Evolutionary conservation across 2,113 vertebrate genomes (phyloP).

Genomic region (Scolopax mira): DNA sequence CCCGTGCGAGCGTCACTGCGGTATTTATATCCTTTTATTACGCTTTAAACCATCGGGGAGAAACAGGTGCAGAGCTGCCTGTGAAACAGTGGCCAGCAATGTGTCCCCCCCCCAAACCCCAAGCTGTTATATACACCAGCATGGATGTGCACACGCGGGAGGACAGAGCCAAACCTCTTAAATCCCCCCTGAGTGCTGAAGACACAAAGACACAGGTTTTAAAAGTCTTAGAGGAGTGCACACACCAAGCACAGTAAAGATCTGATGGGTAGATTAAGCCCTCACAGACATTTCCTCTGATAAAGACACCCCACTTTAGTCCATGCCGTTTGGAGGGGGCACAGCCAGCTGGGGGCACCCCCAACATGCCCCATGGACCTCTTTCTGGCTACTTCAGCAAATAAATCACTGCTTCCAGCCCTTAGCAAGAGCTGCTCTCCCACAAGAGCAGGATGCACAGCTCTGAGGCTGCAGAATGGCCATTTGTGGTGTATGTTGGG

Average conservation of each 20-base stretch:
- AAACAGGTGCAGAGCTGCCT: constrained; percentile 66
- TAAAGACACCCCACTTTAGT: neutral
- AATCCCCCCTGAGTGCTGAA: neutral
- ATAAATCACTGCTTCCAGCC: neutral
- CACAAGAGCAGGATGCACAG: neutral
- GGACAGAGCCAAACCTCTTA: neutral
- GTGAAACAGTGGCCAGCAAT: neutral
- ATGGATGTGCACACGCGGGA: accelerated
- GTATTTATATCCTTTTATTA: constrained; percentile 72
- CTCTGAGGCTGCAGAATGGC: neutral
- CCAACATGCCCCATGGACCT: accelerated
- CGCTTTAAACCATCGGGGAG: constrained; percentile 2
- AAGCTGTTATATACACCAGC: neutral
- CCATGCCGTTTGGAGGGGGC: neutral
- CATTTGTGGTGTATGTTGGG: accelerated
- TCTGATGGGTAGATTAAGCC: neutral
- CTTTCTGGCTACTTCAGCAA: neutral
- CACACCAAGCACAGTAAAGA: neutral
- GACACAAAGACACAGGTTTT: too few relatives aligned
- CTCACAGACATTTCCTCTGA: neutral
- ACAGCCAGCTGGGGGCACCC: neutral
- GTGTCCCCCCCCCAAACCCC: neutral
- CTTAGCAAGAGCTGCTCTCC: neutral
- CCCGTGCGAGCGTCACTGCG: neutral
- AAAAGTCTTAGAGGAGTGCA: neutral